These are phyloP conservation scores for Gobius niger DNA, from an alignment of 2,113 vertebrate species.

Conservation along the genomic window DNA sequence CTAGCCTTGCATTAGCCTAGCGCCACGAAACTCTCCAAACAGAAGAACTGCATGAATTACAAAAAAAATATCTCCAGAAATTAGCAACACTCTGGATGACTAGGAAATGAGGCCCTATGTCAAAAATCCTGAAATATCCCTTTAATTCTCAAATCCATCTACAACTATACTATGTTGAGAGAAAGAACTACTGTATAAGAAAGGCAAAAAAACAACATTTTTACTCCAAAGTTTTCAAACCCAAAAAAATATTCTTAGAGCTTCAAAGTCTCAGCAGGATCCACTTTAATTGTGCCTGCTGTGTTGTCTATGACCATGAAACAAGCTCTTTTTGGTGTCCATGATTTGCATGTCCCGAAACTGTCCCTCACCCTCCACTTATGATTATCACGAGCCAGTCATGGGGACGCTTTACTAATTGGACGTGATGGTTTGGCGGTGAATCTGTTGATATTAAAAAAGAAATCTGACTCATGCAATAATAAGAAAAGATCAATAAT, in stretches of 20 bases:
- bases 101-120: too few relatives aligned
- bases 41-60: too few relatives aligned
- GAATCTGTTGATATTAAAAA: constrained; percentile 3
- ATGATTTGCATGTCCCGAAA: constrained; percentile 29
- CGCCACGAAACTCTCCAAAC: too few relatives aligned
- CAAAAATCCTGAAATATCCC: too few relatives aligned
- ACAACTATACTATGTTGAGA: too few relatives aligned
- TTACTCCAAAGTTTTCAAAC: background rate
- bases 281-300: constrained; percentile 48
- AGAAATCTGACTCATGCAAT: background rate
- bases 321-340: constrained; percentile 16
- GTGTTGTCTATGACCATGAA: constrained; percentile 5
- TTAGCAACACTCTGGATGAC: too few relatives aligned
- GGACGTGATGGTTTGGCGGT: constrained; percentile 12
- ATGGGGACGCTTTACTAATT: constrained; percentile 40
- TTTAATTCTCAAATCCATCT: too few relatives aligned
- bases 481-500: background rate
- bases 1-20: too few relatives aligned
- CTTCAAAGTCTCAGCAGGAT: too few relatives aligned
- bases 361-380: constrained; percentile 10
- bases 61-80: too few relatives aligned
- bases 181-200: constrained; percentile 1
- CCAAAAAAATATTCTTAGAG: too few relatives aligned
- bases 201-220: constrained; percentile 55
- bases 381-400: constrained; percentile 46